phyloP scores from a whole-genome alignment of 2,888 invertebrate species.

The Lucinisca nassula region DNA sequence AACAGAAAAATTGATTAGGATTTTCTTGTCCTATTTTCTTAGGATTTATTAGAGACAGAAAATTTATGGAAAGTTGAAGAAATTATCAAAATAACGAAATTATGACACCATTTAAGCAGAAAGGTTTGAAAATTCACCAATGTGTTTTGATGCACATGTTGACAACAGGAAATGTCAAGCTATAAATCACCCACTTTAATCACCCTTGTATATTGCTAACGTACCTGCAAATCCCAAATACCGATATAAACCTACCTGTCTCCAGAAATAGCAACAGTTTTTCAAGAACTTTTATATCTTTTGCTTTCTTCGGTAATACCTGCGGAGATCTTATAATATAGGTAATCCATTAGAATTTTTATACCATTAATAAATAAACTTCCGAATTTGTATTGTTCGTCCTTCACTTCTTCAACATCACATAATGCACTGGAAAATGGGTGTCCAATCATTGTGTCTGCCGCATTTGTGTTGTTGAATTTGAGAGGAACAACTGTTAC shows the following conservation, averaged over 20 bases:
- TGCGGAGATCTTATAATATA: background rate
- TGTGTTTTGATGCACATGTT: no score
- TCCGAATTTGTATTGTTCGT: conserved; percentile 1
- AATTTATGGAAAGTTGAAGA: no score
- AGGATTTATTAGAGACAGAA: no score
- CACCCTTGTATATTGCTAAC: no score
- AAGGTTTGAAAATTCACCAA: no score
- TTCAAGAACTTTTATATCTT: background rate
- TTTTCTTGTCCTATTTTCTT: no score
- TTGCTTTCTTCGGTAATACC: background rate
- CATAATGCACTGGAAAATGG: background rate
- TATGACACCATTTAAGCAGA: no score
- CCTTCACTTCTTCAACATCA: background rate
- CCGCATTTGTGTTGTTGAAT: background rate
- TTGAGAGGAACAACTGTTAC: background rate
- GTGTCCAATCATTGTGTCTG: background rate
- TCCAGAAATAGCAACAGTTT: background rate
- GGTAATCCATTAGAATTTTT: background rate
- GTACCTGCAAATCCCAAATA: no score
- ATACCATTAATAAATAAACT: background rate
- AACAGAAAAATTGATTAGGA: no score
- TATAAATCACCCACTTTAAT: no score
- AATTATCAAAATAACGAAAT: no score
- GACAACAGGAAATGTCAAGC: no score
- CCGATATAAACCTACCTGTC: background rate